Percentiles rank a stretch among this genome's conserved stretches.
These are phyloP conservation scores for Tetranychus truncatus DNA, from an alignment of 2,888 invertebrate genomes.

Conservation along the genomic window DNA sequence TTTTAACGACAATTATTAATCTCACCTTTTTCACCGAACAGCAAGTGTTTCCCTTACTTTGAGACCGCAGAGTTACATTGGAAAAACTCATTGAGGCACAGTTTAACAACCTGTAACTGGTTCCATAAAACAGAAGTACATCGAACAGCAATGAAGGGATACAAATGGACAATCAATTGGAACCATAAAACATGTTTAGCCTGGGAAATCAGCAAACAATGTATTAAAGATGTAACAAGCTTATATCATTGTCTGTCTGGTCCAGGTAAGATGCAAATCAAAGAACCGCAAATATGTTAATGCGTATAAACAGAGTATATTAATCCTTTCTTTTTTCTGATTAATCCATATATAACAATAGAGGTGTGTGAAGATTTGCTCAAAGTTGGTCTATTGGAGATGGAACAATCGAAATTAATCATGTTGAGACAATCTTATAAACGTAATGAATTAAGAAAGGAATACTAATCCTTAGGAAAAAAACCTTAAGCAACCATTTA, in stretches of 20 bases:
- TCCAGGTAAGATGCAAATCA: neutral
- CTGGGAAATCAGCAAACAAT: conserved; percentile 1
- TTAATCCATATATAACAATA: neutral
- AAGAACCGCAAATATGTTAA: neutral
- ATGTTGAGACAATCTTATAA: neutral
- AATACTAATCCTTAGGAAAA: too few relatives aligned
- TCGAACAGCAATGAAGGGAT: neutral
- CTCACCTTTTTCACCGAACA: neutral
- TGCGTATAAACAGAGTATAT: neutral
- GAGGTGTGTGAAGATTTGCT: neutral
- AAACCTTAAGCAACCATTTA: too few relatives aligned
- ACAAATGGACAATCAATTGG: conserved; percentile 7
- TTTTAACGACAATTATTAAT: neutral
- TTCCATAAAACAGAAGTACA: neutral
- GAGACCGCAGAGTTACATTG: neutral
- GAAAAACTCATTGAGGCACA: conserved; percentile 8
- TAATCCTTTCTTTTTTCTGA: neutral
- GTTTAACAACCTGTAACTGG: neutral
- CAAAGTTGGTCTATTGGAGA: neutral
- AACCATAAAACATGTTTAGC: neutral
- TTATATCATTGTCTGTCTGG: conserved; percentile 2
- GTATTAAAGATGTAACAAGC: conserved; percentile 1
- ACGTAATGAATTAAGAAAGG: neutral
- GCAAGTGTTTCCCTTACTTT: conserved; percentile 1
- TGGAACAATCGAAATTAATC: neutral